These are phyloP conservation scores for Platypus cylindrus DNA, from an alignment of 2,888 invertebrate species.

Conservation along the genomic window DNA sequence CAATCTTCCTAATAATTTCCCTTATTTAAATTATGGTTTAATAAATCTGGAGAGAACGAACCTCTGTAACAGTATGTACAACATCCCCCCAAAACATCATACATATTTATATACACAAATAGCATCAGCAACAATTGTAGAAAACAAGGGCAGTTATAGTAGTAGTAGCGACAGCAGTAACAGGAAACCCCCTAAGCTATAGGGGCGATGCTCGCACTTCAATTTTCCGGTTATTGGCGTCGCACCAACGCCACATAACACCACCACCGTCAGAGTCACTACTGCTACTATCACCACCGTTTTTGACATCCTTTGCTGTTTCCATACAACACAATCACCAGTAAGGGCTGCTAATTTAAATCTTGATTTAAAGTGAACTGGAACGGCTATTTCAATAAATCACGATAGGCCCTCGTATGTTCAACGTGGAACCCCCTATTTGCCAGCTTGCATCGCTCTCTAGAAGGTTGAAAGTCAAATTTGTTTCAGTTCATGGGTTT, in stretches of 20 bases:
- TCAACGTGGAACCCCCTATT: conserved; percentile 6
- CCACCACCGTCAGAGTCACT: conserved; percentile 6
- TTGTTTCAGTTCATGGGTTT: conserved; percentile 10
- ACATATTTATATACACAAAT: too few species aligned
- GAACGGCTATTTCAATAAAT: conserved; percentile 37
- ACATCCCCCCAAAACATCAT: too few species aligned
- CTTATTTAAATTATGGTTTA: too few species aligned
- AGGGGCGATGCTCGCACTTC: conserved; percentile 28
- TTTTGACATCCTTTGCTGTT: background rate
- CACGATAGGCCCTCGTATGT: conserved; percentile 29
- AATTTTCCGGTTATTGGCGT: conserved; percentile 38
- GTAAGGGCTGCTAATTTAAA: conserved; percentile 35
- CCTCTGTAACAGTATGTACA: too few species aligned
- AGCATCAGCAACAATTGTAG: conserved; percentile 12
- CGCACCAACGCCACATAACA: conserved; percentile 27
- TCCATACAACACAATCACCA: conserved; percentile 18
- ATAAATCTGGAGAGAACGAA: too few species aligned
- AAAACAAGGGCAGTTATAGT: too few species aligned
- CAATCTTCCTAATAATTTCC: too few species aligned
- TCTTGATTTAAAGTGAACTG: conserved; percentile 37
- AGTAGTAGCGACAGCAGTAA: too few species aligned
- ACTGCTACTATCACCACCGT: background rate
- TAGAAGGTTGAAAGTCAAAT: conserved; percentile 9
- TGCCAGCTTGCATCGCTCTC: conserved; percentile 8
- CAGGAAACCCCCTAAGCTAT: conserved; percentile 6